phyloP scores from a whole-genome alignment of 2,888 invertebrate species.

The Pachycephus smyrnensis region DNA sequence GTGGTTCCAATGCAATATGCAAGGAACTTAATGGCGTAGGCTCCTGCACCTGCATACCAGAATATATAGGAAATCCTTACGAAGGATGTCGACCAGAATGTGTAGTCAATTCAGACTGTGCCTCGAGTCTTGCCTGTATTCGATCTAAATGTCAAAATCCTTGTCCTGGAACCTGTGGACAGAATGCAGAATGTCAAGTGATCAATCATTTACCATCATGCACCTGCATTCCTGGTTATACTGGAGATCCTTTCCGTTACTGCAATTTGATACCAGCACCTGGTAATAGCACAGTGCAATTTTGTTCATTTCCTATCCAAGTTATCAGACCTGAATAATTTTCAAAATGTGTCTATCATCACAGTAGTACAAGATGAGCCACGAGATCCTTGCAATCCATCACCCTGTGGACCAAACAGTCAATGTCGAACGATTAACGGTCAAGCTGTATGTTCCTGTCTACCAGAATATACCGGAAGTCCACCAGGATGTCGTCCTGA shows the following conservation, averaged over 20 bases:
- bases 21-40: slow-evolving; percentile 68
- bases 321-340: slow-evolving; percentile 7
- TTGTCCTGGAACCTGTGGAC: slow-evolving; percentile 76
- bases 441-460: slow-evolving; percentile 69
- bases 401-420: slow-evolving; percentile 69
- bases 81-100: slow-evolving; percentile 83
- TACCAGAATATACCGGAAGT: slow-evolving; percentile 67
- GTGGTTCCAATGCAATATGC: slow-evolving; percentile 75
- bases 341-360: slow-evolving; percentile 11
- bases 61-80: slow-evolving; percentile 76
- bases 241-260: slow-evolving; percentile 48
- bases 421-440: slow-evolving; percentile 68
- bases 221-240: slow-evolving; percentile 57
- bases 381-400: slow-evolving; percentile 61
- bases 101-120: slow-evolving; percentile 82
- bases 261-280: slow-evolving; percentile 29
- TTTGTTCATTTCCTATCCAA: slow-evolving; percentile 8
- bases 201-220: slow-evolving; percentile 67
- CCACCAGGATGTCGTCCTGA: slow-evolving; percentile 70
- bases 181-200: slow-evolving; percentile 68
- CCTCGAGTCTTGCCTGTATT: slow-evolving; percentile 77
- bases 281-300: slow-evolving; percentile 14
- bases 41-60: slow-evolving; percentile 71
- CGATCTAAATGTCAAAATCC: slow-evolving; percentile 81
- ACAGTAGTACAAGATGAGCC: slow-evolving; percentile 38